phyloP scores from a whole-genome alignment of 2,113 vertebrate species.

The Haemorhous mexicanus region DNA sequence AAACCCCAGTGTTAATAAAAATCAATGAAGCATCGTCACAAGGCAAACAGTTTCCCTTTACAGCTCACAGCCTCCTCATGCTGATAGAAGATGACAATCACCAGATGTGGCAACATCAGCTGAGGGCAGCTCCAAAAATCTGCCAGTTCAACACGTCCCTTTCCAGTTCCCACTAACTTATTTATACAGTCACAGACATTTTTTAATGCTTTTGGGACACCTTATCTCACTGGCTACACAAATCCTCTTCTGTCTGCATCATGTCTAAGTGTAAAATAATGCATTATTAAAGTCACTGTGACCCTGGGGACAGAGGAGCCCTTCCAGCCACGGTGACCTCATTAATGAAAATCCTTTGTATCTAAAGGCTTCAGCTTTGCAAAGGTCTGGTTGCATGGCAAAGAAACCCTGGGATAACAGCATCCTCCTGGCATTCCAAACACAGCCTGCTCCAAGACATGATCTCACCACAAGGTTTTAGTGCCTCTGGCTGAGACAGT shows the following conservation, averaged over 20 bases:
- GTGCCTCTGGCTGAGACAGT: background rate
- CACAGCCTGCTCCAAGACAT: background rate
- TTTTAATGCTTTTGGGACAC: background rate
- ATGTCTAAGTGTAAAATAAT: background rate
- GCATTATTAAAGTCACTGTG: background rate
- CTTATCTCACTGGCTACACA: constrained; percentile 2
- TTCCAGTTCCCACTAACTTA: background rate
- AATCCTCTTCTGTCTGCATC: background rate
- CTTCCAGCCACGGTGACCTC: background rate
- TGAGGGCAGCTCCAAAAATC: background rate
- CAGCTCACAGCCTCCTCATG: background rate
- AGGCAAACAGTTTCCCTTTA: background rate
- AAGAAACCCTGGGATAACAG: background rate
- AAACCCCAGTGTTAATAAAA: constrained; percentile 1
- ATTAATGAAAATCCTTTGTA: background rate
- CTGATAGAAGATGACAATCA: constrained; percentile 15
- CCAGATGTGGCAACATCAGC: constrained; percentile 49
- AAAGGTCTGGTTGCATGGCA: background rate
- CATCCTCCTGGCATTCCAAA: background rate
- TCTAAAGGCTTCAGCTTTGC: rapidly evolving
- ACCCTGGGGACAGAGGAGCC: background rate
- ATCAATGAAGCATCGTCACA: background rate
- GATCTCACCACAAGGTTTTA: constrained; percentile 19
- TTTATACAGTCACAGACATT: background rate
- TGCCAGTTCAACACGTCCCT: background rate